A percentile compares a stretch with the other conserved stretches of the same genome.
Conservation (phyloP, 2,888 invertebrate species). For the Trachelus tabidus region DNA sequence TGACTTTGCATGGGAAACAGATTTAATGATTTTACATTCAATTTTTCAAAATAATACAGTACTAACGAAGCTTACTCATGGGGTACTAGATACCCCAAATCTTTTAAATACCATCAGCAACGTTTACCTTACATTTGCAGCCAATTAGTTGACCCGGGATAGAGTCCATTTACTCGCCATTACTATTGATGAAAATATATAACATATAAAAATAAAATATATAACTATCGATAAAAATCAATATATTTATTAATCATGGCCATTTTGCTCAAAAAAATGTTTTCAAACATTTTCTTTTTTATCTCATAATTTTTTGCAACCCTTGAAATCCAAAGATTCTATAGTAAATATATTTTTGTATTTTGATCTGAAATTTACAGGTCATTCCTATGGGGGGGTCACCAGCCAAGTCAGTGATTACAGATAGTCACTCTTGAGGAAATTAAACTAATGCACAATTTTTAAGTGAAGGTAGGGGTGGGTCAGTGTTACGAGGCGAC, state of each 20-base stretch:
- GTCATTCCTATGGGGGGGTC: background rate
- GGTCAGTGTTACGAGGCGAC: constrained; percentile 45
- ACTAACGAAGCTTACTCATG: too few relatives aligned
- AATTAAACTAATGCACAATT: background rate
- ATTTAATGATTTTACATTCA: too few relatives aligned
- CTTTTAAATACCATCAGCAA: background rate
- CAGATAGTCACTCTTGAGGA: background rate
- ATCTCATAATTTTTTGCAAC: background rate
- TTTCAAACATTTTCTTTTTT: background rate
- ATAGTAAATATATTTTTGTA: background rate
- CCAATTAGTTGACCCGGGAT: background rate
- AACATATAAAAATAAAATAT: too few relatives aligned
- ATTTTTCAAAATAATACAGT: too few relatives aligned
- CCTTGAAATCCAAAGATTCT: background rate
- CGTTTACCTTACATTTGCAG: background rate
- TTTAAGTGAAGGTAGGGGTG: background rate
- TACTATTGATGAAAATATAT: background rate
- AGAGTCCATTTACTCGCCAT: background rate
- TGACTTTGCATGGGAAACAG: too few relatives aligned
- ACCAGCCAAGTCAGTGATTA: background rate
- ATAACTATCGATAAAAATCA: too few relatives aligned
- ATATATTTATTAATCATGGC: background rate
- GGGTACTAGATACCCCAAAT: too few relatives aligned
- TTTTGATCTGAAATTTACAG: background rate
- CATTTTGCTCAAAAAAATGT: background rate